Conservation (phyloP, 2,113 vertebrate species). For the Syngnathus floridae region DNA sequence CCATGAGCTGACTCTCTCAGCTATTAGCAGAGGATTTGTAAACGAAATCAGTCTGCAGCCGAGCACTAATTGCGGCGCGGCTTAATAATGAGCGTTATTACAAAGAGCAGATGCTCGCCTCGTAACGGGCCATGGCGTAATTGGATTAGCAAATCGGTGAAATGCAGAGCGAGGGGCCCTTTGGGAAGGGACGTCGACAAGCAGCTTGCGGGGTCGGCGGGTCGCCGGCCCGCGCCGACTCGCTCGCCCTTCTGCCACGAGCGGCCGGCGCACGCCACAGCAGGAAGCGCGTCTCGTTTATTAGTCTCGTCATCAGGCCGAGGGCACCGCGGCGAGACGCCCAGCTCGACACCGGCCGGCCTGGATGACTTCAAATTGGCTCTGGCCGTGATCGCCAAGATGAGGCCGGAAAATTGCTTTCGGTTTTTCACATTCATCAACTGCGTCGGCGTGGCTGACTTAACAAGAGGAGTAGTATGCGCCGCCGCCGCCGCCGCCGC, state of each 20-base stretch:
- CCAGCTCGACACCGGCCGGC: not conserved
- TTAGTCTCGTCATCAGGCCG: slow-evolving; percentile 5
- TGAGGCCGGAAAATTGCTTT: slow-evolving; percentile 36
- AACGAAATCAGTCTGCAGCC: not conserved
- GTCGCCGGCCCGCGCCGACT: slow-evolving; percentile 20
- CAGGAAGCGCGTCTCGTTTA: not conserved
- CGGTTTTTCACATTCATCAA: slow-evolving; percentile 28
- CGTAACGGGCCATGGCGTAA: slow-evolving; percentile 41
- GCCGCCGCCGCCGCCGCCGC: slow-evolving; percentile 25
- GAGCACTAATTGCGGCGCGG: slow-evolving; percentile 11
- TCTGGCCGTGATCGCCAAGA: slow-evolving; percentile 34
- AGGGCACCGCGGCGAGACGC: not conserved
- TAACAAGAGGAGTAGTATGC: slow-evolving; percentile 32
- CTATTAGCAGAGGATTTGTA: too few relatives aligned
- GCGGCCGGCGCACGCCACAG: slow-evolving; percentile 29
- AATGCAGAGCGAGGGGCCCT: slow-evolving; percentile 29
- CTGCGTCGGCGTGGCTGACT: slow-evolving; percentile 21
- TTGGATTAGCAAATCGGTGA: slow-evolving; percentile 58
- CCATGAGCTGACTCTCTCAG: too few relatives aligned
- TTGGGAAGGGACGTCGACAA: slow-evolving; percentile 28
- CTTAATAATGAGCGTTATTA: slow-evolving; percentile 50
- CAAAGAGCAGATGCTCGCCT: slow-evolving; percentile 53
- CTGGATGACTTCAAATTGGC: slow-evolving; percentile 39
- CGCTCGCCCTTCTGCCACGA: slow-evolving; percentile 18
- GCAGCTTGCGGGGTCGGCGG: slow-evolving; percentile 12